These are phyloP conservation scores for Yponomeuta sedellus DNA, from an alignment of 2,888 invertebrate genomes.

Conservation along the genomic window DNA sequence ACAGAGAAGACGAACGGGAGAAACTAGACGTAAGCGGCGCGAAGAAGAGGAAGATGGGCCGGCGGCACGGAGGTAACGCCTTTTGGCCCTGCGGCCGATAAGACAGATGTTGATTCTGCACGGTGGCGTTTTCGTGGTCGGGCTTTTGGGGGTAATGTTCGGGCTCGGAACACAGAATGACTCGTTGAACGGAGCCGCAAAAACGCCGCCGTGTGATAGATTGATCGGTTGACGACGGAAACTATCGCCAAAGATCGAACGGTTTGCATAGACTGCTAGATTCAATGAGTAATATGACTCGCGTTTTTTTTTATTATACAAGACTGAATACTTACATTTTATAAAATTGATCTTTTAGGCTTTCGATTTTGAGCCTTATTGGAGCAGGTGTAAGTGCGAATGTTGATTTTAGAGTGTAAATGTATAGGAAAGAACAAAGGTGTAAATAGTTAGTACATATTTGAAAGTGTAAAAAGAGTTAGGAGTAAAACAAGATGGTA, in stretches of 20 bases:
- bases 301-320: conserved; percentile 43
- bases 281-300: conserved; percentile 29
- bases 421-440: conserved; percentile 34
- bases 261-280: conserved; percentile 34
- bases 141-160: no score
- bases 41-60: conserved; percentile 61
- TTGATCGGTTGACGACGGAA: conserved; percentile 22
- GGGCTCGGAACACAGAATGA: background rate
- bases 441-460: conserved; percentile 60
- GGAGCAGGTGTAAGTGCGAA: conserved; percentile 25
- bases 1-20: conserved; percentile 31
- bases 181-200: background rate
- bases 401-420: conserved; percentile 7
- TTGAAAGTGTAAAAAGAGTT: conserved; percentile 46
- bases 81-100: conserved; percentile 72
- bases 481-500: conserved; percentile 27
- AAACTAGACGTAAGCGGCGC: conserved; percentile 51
- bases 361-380: conserved; percentile 30
- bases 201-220: background rate
- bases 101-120: conserved; percentile 54
- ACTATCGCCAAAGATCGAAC: conserved; percentile 56
- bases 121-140: background rate
- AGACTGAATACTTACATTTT: conserved; percentile 70
- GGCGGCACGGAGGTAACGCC: conserved; percentile 57
- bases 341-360: conserved; percentile 43